These are phyloP conservation scores for Lochmaea crataegi DNA, from an alignment of 2,888 invertebrate species.

Conservation along the genomic window DNA sequence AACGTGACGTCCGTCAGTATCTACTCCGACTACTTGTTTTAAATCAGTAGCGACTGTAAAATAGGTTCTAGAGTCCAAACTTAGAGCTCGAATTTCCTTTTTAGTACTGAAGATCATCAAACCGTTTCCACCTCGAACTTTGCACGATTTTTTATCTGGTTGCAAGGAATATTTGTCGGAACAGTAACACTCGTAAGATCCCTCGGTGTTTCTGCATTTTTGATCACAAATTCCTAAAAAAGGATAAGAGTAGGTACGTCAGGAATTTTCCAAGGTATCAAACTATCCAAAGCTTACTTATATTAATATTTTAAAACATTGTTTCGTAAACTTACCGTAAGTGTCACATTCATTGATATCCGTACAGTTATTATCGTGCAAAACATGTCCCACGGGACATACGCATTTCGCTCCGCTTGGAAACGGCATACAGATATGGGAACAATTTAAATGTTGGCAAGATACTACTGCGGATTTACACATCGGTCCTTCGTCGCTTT, in stretches of 20 bases:
- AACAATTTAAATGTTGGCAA: constrained; percentile 63
- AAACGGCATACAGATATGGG: constrained; percentile 63
- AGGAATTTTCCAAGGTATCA: background rate
- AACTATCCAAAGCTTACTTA: background rate
- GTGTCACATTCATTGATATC: constrained; percentile 76
- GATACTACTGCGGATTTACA: constrained; percentile 55
- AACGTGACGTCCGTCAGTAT: constrained; percentile 75
- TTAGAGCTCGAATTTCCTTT: constrained; percentile 73
- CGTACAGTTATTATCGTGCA: constrained; percentile 65
- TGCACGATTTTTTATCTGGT: constrained; percentile 68
- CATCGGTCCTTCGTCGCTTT: constrained; percentile 70
- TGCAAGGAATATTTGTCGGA: constrained; percentile 69
- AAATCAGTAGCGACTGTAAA: constrained; percentile 67
- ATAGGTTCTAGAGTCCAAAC: constrained; percentile 69
- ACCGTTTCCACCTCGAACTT: constrained; percentile 71
- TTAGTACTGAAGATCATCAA: constrained; percentile 76
- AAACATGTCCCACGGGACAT: constrained; percentile 67
- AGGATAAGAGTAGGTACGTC: background rate
- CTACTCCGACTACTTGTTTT: constrained; percentile 75
- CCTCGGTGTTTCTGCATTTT: constrained; percentile 71
- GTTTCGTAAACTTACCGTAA: constrained; percentile 64
- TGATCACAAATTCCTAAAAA: constrained; percentile 73
- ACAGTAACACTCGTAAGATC: constrained; percentile 74
- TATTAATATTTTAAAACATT: no score
- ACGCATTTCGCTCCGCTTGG: constrained; percentile 70